Conservation (phyloP, 2,888 invertebrate species). For the Spodoptera picta region DNA sequence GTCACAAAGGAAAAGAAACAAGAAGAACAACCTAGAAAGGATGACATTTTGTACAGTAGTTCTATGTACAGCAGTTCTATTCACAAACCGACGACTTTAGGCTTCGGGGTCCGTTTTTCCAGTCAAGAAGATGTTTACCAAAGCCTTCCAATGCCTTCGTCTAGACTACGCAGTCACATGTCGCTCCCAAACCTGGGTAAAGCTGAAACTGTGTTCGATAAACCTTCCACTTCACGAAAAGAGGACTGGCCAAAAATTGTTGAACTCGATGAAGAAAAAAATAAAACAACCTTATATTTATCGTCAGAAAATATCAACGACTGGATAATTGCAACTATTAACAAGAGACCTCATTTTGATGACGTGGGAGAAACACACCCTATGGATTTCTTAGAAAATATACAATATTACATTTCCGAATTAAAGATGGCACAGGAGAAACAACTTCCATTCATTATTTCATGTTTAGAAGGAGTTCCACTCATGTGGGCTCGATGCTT, state of each 20-base stretch:
- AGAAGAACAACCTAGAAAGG: constrained; percentile 69
- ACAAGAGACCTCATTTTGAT: constrained; percentile 82
- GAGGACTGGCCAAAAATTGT: constrained; percentile 74
- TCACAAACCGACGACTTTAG: constrained; percentile 81
- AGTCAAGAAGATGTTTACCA: constrained; percentile 84
- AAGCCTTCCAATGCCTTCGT: constrained; percentile 84
- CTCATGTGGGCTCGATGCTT: constrained; percentile 86
- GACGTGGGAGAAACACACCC: constrained; percentile 82
- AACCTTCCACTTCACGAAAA: constrained; percentile 65
- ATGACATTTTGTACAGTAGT: constrained; percentile 71
- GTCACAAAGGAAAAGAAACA: constrained; percentile 69
- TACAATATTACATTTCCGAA: constrained; percentile 82
- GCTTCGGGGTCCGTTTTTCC: constrained; percentile 84
- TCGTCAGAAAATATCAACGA: constrained; percentile 79
- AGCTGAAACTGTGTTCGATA: constrained; percentile 71
- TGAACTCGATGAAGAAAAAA: constrained; percentile 77
- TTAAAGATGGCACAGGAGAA: constrained; percentile 78
- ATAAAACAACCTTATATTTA: constrained; percentile 68
- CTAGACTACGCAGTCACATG: constrained; percentile 83
- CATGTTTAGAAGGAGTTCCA: constrained; percentile 83
- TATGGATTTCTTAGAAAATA: constrained; percentile 83
- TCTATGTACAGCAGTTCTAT: constrained; percentile 78
- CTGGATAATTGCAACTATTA: constrained; percentile 81
- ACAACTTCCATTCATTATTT: constrained; percentile 80
- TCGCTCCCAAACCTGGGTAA: constrained; percentile 85